Evolutionary conservation across 2,888 invertebrate species (phyloP), one percentile per base, ranked within the genome.

Genomic region (Leptarthrus brevirostris): DNA sequence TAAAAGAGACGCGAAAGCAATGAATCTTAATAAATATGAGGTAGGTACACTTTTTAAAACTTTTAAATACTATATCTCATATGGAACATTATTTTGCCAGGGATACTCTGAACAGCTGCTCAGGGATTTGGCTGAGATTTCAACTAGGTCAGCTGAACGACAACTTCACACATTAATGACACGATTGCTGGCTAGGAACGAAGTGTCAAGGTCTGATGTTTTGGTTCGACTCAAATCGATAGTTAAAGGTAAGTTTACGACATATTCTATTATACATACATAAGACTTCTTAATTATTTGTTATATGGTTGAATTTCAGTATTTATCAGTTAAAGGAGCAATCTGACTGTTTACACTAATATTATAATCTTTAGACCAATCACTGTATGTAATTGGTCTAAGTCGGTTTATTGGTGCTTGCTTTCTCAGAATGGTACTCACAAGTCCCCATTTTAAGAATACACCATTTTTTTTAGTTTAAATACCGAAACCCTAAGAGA

Each of bases 1-100:
- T 1, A 85, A 85, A 74, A 81, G 86, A 2, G 85, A 85, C 75
- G 85, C 86, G 0, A 85, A 85, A 74, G 81, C 83, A 0, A 80
- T 81, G 2, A 83, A 82, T 79, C 77, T 85, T 0, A 84, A 81
- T 77, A 83, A 82, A 80, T 86, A 84, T 74, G 82, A 82, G 74
- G 80, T 80, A 54, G 69, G 70, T 69, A 8, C 12, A 52, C 16
- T 53, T 20, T 58, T 52, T 18, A 54, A 30, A 16, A 4, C n/a
- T n/a, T n/a, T 52, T n/a, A 16, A 30, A 0, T 56, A n/a, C 2
- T 47, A 24, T 3, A 1, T 52, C 49, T 40, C 12, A 54, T 10
- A 10, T 24, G 36, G 24, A 2, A 47, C 10, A 14, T 30, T 40
- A 24, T n/a, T n/a, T 30, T 52, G 69, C 0, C 5, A 80, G 77